Evolutionary conservation across 2,888 invertebrate genomes (phyloP), one percentile per base, ranked within the genome.

Genomic region (Artemia sp.): DNA sequence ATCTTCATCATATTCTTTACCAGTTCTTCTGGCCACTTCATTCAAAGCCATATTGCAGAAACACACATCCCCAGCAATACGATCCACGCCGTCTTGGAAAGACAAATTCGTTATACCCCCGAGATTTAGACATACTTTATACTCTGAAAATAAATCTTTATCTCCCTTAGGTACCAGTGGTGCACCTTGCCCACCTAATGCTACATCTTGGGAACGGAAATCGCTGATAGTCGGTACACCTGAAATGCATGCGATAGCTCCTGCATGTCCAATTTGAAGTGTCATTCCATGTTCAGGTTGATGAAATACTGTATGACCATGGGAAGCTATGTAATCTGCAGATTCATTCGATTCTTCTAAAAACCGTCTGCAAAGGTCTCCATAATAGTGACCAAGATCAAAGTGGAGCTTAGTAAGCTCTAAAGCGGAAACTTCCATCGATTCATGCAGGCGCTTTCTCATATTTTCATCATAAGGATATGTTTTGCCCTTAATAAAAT

Each of bases 291-390:
- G 9, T 9, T 14, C 24, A 14, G 67, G 67, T 11, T 51, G 67
- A 38, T 67, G 67, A 10, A 24, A 51, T 14, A 67, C 67, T 11
- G 67, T 67, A 12, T 67, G 67, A 14, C 67, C 67, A 51, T 67
- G 67, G 10, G 67, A 24, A 10, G 64, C 64, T 19, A 58, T 58
- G 9, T 19, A 58, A 24, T 58, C 64, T n/a, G 64, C 14, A n/a
- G n/a, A 19, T 58, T 19, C 24, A 14, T 38, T 38, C 2, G 6
- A 19, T 51, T 14, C 38, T 10, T 51, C 14, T 9, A 67, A 3
- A 14, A 67, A 67, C 14, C 12, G 67, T 14, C n/a, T n/a, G 38
- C 24, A 24, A 14, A 51, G 38, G 9, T 67, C 11, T 12, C 38
- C 67, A 5, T 67, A 67, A 10, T 24, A 10, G 10, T 38, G 67